Evolutionary conservation across 2,888 invertebrate species (phyloP).

Genomic region (Sipha maydis): DNA sequence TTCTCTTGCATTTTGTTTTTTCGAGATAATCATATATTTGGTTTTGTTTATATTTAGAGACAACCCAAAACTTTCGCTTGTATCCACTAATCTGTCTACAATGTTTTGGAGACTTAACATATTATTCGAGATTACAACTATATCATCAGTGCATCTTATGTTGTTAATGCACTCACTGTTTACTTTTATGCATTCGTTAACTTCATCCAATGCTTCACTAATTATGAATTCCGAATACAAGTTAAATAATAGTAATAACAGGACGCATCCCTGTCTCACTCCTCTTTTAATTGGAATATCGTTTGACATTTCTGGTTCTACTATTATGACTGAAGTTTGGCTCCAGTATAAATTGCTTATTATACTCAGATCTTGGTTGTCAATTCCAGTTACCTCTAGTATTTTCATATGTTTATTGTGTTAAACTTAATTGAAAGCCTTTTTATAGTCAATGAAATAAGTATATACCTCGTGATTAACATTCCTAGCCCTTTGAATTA

Average conservation of each 20-base stretch:
- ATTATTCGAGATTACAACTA: slow-evolving; percentile 23
- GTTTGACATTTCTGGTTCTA: no score
- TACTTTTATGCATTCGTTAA: slow-evolving; percentile 30
- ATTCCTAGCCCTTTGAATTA: slow-evolving; percentile 54
- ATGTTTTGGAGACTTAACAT: slow-evolving; percentile 23
- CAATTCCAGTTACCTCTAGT: slow-evolving; percentile 49
- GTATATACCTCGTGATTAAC: slow-evolving; percentile 47
- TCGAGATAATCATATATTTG: slow-evolving; percentile 33
- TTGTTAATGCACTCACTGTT: slow-evolving; percentile 39
- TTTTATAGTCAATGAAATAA: slow-evolving; percentile 62
- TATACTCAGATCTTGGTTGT: slow-evolving; percentile 52
- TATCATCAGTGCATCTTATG: slow-evolving; percentile 43
- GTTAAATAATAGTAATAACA: slow-evolving; percentile 41
- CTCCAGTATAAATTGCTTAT: no score
- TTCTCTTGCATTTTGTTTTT: slow-evolving; percentile 18
- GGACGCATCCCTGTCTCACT: slow-evolving; percentile 57
- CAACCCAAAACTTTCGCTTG: slow-evolving; percentile 30
- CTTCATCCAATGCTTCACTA: slow-evolving; percentile 15
- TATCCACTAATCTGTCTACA: slow-evolving; percentile 5
- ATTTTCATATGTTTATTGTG: slow-evolving; percentile 63
- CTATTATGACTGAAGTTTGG: no score
- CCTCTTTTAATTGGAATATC: slow-evolving; percentile 49
- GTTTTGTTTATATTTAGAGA: slow-evolving; percentile 40
- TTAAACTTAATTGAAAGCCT: slow-evolving; percentile 64
- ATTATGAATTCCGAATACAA: slow-evolving; percentile 35